Evolutionary conservation across 2,888 invertebrate species (phyloP).

Genomic region (Drosophila diplacantha): DNA sequence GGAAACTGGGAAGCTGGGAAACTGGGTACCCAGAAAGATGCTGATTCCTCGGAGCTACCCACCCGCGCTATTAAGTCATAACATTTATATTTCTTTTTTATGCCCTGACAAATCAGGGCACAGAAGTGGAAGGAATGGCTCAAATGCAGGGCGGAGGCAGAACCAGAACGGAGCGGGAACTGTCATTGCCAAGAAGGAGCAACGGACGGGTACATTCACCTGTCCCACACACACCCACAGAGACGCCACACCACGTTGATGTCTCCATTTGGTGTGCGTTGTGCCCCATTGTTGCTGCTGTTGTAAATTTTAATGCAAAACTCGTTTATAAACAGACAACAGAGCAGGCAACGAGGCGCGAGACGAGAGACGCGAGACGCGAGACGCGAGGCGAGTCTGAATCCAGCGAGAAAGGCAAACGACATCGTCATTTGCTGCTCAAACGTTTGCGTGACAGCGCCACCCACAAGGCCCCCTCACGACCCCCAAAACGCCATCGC

Average conservation of each 20-base stretch:
- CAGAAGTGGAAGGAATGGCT: conserved; percentile 30
- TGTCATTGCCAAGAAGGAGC: conserved; percentile 47
- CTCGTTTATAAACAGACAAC: conserved; percentile 49
- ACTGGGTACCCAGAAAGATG: conserved; percentile 5
- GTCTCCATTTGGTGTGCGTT: conserved; percentile 57
- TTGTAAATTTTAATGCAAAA: conserved; percentile 64
- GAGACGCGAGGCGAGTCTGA: conserved; percentile 1
- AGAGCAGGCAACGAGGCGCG: conserved; percentile 12
- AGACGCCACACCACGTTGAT: conserved; percentile 26
- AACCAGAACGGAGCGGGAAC: conserved; percentile 4
- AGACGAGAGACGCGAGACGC: not conserved
- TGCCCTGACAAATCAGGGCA: conserved; percentile 45
- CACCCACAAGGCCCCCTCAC: conserved; percentile 7
- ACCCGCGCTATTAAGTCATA: conserved; percentile 27
- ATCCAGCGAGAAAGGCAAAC: conserved; percentile 24
- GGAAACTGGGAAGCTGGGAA: not conserved
- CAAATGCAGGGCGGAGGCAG: not conserved
- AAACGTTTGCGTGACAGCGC: conserved; percentile 57
- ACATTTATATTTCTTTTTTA: conserved; percentile 35
- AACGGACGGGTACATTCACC: conserved; percentile 52
- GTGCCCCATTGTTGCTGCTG: conserved; percentile 30
- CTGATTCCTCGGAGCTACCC: conserved; percentile 6
- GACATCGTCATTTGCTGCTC: conserved; percentile 50
- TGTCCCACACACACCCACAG: conserved; percentile 27
- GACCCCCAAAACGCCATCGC: not conserved